Conservation (phyloP, 2,888 invertebrate genomes). For the Gnatocerus cornutus region DNA sequence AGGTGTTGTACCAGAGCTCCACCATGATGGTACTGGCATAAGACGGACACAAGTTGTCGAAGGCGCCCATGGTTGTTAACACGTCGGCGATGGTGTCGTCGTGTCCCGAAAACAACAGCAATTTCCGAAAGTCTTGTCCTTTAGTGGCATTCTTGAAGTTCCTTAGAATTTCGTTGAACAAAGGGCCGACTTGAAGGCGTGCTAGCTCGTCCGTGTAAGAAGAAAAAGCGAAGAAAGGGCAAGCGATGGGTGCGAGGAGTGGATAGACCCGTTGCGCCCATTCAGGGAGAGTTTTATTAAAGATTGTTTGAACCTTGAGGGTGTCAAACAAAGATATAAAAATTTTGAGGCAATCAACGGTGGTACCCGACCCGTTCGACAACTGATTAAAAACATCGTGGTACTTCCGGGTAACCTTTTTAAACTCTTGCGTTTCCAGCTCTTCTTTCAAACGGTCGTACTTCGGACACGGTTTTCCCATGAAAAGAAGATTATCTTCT, state of each 20-base stretch:
- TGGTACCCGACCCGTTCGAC: background rate
- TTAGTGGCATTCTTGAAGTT: constrained; percentile 72
- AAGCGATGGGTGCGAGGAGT: constrained; percentile 66
- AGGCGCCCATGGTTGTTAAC: constrained; percentile 81
- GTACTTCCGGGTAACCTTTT: background rate
- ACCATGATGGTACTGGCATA: constrained; percentile 81
- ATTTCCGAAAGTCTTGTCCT: constrained; percentile 69
- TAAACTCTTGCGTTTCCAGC: constrained; percentile 63
- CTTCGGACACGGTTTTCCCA: constrained; percentile 79
- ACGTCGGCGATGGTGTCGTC: constrained; percentile 86
- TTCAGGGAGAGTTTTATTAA: too few species aligned
- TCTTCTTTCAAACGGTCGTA: constrained; percentile 79
- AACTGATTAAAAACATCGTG: background rate
- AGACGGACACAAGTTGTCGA: constrained; percentile 79
- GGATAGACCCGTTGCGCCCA: background rate
- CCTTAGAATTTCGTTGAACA: constrained; percentile 80
- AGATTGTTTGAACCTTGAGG: too few species aligned
- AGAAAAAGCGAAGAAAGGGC: constrained; percentile 74
- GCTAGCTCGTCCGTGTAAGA: constrained; percentile 76
- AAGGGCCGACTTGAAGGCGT: constrained; percentile 76
- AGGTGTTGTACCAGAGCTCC: constrained; percentile 75
- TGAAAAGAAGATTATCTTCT: constrained; percentile 78
- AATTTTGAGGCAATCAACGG: too few species aligned
- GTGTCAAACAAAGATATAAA: too few species aligned
- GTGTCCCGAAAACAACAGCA: constrained; percentile 86